Evolutionary conservation across 2,113 vertebrate species (phyloP).

Genomic region (Poeciliopsis retropinna): DNA sequence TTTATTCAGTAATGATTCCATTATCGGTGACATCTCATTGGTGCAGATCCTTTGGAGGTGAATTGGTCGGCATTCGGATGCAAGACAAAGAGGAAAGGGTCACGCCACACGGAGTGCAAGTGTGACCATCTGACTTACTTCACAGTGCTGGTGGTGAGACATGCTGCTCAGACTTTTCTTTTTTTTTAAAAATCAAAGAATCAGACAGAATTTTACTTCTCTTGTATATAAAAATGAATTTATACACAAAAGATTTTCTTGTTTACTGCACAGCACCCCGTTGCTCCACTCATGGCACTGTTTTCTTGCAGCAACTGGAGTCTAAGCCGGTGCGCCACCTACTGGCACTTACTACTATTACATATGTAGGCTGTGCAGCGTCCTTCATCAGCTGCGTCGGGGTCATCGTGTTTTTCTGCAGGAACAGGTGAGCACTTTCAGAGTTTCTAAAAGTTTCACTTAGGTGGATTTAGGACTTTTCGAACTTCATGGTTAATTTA

Average conservation of each 20-base stretch:
- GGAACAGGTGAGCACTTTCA: constrained; percentile 59
- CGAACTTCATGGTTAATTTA: background rate
- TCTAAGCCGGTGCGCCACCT: constrained; percentile 71
- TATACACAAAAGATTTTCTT: background rate
- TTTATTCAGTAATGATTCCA: background rate
- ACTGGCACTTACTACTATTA: constrained; percentile 72
- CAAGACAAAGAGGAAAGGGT: constrained; percentile 24
- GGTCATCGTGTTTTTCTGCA: constrained; percentile 70
- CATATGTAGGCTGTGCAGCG: constrained; percentile 69
- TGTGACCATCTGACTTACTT: constrained; percentile 83
- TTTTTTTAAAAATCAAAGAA: background rate
- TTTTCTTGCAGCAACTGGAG: constrained; percentile 64
- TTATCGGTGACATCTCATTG: background rate
- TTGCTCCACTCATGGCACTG: background rate
- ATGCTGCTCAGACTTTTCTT: background rate
- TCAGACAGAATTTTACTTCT: background rate
- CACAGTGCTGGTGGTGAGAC: constrained; percentile 79
- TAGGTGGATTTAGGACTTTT: background rate
- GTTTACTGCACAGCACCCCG: background rate
- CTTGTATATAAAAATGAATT: background rate
- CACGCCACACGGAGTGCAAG: constrained; percentile 64
- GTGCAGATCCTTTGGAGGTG: constrained; percentile 67
- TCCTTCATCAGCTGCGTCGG: constrained; percentile 74
- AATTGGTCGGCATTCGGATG: constrained; percentile 74
- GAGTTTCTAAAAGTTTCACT: background rate